These are phyloP conservation scores for Ptilonorhynchus violaceus DNA, from an alignment of 2,113 vertebrate genomes.

Conservation along the genomic window DNA sequence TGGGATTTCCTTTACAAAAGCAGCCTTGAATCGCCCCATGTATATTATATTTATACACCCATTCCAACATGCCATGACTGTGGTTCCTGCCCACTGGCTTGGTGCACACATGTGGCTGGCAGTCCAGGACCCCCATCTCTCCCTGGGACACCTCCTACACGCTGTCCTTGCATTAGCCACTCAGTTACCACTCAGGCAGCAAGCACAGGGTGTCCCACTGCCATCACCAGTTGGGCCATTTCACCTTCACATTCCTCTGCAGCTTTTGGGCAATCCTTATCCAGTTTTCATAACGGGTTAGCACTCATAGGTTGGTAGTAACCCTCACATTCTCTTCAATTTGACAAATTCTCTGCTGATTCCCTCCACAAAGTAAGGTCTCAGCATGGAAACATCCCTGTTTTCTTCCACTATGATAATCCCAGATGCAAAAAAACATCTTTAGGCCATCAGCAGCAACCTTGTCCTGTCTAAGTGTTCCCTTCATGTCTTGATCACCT, in stretches of 20 bases:
- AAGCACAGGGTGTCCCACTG: not conserved
- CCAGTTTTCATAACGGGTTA: not conserved
- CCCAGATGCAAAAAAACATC: not conserved
- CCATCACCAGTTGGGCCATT: too few species aligned
- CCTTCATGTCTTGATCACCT: not conserved
- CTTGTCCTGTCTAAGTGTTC: not conserved
- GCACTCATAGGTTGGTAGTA: not conserved
- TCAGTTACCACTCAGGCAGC: too few species aligned
- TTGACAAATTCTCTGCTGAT: not conserved
- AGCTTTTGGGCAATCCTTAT: rapidly evolving
- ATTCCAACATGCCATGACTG: rapidly evolving
- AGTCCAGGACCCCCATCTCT: not conserved
- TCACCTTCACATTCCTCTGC: not conserved
- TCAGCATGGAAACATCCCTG: not conserved
- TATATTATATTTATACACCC: not conserved
- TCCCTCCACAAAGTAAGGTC: not conserved
- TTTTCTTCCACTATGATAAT: not conserved
- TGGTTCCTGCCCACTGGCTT: not conserved
- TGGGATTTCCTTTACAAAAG: not conserved
- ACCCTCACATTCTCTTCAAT: not conserved
- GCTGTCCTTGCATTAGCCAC: not conserved
- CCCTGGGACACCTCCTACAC: not conserved
- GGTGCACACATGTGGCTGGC: not conserved
- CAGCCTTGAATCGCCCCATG: not conserved
- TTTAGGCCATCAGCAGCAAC: not conserved